Evolutionary conservation across 1,140 invertebrate genomes (phyloP), one percentile per base, ranked within the genome.

Genomic region (Drosophila cardini): DNA sequence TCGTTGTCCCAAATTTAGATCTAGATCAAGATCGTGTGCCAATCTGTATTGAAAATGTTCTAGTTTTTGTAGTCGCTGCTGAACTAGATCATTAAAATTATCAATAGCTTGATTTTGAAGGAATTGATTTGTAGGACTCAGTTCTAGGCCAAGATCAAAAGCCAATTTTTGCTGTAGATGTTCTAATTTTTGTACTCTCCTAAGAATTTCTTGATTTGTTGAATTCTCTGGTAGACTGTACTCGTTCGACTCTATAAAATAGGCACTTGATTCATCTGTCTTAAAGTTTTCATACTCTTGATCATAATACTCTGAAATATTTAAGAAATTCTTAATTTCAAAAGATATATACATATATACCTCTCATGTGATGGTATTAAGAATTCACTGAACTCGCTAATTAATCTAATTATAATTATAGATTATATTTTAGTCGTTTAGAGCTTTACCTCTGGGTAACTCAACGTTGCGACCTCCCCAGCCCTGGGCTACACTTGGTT

Each of bases 401-500:
- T 26, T 26, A 26, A n/a, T 40, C n/a, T 40, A 13, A 40, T 0
- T 11, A 5, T n/a, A n/a, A 11, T 13, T 11, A 40, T 11, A 7
- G 18, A 21, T 21, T n/a, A 10, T 16, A 11, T n/a, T n/a, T n/a
- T n/a, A n/a, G n/a, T n/a, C n/a, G n/a, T n/a, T n/a, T n/a, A n/a
- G n/a, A 9, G 3, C 0, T 9, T 55, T 77, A 92, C 91, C 91
- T 82, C 62, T 90, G 13, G 91, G 91, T 46, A 92, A 60, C 45
- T 78, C 71, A 50, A 90, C 76, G 58, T 70, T 71, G 0, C 78
- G 90, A 34, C 93, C 84, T 67, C 93, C 93, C 94, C 94, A 94
- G 34, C 93, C 93, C 72, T 93, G 92, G 1, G 94, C 93, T 46
- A 93, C 77, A 60, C 91, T 93, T 30, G 94, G 93, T 72, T 93